Conservation (phyloP, 2,888 invertebrate species). For the Entomobrya multifasciata region DNA sequence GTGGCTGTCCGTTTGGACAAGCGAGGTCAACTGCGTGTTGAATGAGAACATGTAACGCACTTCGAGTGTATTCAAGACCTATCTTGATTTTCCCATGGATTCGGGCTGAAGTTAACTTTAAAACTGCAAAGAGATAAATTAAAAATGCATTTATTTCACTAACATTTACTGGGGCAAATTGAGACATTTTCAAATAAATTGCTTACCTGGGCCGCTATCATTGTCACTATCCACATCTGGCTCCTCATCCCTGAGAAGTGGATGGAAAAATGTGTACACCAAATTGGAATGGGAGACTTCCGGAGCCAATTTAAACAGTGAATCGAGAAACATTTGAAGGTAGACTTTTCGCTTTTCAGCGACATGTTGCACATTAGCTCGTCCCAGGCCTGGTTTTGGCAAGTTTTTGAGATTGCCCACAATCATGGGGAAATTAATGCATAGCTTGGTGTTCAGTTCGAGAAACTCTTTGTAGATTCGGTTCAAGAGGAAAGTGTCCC, state of each 20-base stretch:
- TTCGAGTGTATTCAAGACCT: constrained; percentile 88
- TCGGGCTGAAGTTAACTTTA: constrained; percentile 75
- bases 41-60: constrained; percentile 90
- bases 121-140: constrained; percentile 4
- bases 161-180: not conserved
- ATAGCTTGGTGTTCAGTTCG: constrained; percentile 96
- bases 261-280: constrained; percentile 99
- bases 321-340: constrained; percentile 92
- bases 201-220: constrained; percentile 86
- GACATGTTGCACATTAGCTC: constrained; percentile 96
- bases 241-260: constrained; percentile 89
- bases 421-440: constrained; percentile 94
- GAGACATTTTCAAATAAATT: too few relatives aligned
- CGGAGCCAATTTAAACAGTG: constrained; percentile 91
- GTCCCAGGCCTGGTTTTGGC: constrained; percentile 83
- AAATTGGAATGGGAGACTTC: constrained; percentile 98
- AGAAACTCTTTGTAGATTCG: constrained; percentile 98
- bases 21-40: constrained; percentile 95
- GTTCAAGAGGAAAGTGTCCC: constrained; percentile 93
- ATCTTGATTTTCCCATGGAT: constrained; percentile 88
- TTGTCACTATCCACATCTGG: constrained; percentile 91
- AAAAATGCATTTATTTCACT: not conserved
- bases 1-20: constrained; percentile 90
- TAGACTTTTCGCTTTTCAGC: constrained; percentile 95
- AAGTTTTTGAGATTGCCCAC: constrained; percentile 75